Conservation (phyloP, 2,888 invertebrate species). For the Ecliptopera silaceata region DNA sequence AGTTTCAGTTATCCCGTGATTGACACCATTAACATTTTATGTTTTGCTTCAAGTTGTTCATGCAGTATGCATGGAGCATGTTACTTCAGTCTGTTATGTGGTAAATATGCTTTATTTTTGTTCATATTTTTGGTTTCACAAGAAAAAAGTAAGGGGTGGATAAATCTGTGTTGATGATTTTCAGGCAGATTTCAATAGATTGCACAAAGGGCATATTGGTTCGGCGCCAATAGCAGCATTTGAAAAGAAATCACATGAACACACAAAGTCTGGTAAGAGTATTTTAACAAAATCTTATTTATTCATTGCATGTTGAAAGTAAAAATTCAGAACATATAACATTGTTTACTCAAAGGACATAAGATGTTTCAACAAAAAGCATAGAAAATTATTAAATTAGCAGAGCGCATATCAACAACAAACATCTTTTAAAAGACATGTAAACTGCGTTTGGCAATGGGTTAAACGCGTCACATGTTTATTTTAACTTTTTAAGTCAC, state of each 20-base stretch:
- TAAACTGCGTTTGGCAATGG: too few species aligned
- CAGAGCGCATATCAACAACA: too few species aligned
- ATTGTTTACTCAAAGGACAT: too few species aligned
- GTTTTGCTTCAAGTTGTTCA: constrained; percentile 38
- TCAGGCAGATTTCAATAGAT: constrained; percentile 90
- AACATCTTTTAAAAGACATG: too few species aligned
- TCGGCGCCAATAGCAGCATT: constrained; percentile 85
- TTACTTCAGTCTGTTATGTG: constrained; percentile 15
- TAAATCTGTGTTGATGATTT: constrained; percentile 7
- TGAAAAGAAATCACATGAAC: constrained; percentile 61
- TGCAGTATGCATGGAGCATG: constrained; percentile 22
- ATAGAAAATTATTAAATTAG: too few species aligned
- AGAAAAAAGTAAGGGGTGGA: not conserved
- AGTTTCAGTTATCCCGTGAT: constrained; percentile 44
- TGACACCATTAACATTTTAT: constrained; percentile 42
- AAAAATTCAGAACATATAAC: too few species aligned
- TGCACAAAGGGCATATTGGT: constrained; percentile 91
- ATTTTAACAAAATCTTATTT: not conserved
- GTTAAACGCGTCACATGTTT: too few species aligned
- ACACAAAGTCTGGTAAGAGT: constrained; percentile 76
- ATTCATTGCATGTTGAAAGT: too few species aligned
- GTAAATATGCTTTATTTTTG: constrained; percentile 29
- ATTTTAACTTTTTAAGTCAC: too few species aligned
- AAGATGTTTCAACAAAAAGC: too few species aligned
- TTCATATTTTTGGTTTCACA: not conserved